Percentiles rank a stretch among this genome's conserved stretches.
These are phyloP conservation scores for Tursiops truncatus DNA, from an alignment of 2,113 vertebrate genomes.

Conservation along the genomic window DNA sequence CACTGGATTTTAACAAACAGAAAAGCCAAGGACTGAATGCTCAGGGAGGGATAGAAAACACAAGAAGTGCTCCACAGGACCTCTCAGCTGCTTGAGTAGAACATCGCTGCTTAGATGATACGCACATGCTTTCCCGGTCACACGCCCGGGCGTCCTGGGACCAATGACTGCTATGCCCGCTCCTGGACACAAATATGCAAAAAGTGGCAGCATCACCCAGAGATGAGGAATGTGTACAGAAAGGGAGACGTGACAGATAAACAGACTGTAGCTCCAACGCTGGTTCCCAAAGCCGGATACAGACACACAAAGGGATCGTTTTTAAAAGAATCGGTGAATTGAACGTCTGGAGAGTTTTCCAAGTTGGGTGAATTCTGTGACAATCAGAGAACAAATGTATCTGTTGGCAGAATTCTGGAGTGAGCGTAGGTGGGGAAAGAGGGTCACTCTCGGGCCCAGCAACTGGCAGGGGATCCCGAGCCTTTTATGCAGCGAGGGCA, in stretches of 20 bases:
- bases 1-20: background rate
- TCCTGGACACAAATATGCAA: background rate
- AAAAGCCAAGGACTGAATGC: background rate
- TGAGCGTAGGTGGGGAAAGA: constrained; percentile 11
- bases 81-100: background rate
- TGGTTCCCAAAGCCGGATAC: background rate
- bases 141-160: no score
- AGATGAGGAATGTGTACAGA: background rate
- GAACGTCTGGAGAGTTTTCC: background rate
- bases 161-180: no score
- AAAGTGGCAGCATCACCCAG: background rate
- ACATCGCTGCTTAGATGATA: no score
- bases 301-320: background rate
- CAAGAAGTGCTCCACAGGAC: no score
- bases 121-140: background rate
- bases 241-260: background rate
- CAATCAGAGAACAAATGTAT: constrained; percentile 33
- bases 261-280: background rate
- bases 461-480: background rate
- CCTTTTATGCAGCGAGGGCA: background rate
- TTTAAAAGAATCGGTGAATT: background rate
- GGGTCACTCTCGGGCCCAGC: constrained; percentile 2
- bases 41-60: background rate
- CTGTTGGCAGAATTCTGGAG: constrained; percentile 40
- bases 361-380: background rate